phyloP scores from a whole-genome alignment of 1,140 invertebrate species.

The Subanguina moxae region DNA sequence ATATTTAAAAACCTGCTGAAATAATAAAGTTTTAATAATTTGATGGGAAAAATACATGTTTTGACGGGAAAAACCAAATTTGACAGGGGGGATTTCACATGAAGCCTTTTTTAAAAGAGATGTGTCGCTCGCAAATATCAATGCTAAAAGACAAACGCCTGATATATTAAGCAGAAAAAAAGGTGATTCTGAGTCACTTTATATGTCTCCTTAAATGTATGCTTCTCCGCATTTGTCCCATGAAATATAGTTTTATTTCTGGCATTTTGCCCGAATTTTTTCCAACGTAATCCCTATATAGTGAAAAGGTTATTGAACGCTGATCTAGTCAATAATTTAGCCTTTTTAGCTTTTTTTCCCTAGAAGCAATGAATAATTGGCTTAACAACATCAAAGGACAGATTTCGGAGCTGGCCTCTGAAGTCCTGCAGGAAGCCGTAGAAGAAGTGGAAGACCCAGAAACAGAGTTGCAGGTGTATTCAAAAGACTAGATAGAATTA shows the following conservation, averaged over 20 bases:
- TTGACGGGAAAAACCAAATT: no score
- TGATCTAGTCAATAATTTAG: neutral
- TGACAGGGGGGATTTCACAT: no score
- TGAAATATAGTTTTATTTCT: neutral
- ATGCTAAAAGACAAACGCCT: no score
- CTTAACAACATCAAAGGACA: conserved; percentile 34
- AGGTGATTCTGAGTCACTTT: no score
- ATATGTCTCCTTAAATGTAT: neutral
- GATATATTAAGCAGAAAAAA: no score
- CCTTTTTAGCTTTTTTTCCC: neutral
- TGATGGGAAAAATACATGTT: no score
- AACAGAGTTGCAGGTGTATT: conserved; percentile 31
- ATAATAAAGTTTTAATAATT: no score
- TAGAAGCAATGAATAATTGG: conserved; percentile 33
- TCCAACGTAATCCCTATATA: neutral
- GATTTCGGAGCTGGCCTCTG: conserved; percentile 26
- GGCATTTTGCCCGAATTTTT: neutral
- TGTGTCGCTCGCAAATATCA: no score
- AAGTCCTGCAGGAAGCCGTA: conserved; percentile 34
- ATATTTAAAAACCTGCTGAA: no score
- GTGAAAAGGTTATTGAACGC: no score
- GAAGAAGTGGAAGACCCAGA: conserved; percentile 36
- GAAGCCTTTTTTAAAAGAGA: no score
- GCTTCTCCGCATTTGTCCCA: neutral
- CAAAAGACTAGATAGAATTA: neutral